Evolutionary conservation across 2,888 invertebrate genomes (phyloP), one percentile per base, ranked within the genome.

Genomic region (Cyclophora punctaria): DNA sequence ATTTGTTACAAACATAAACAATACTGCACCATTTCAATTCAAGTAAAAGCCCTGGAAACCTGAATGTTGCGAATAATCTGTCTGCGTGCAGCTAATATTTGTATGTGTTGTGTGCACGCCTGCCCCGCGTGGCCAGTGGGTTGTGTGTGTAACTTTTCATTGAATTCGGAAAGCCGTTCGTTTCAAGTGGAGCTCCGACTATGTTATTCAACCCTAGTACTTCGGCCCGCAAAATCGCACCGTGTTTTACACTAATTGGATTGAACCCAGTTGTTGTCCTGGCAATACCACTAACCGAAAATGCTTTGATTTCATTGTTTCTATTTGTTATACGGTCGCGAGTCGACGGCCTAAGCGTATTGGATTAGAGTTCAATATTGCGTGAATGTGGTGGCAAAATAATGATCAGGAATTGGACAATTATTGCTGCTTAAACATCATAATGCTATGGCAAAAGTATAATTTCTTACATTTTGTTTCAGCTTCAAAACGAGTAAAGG

Each of bases 401-500:
- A 20, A 20, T 20, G 20, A 20, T 20, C 20, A 20, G 20, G 20
- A 20, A 20, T 20, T 20, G 20, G 20, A 20, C 20, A 20, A 20
- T 20, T 20, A 20, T 20, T 20, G 20, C 20, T 20, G 2, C 20
- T 20, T 20, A 20, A 20, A 20, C 20, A 20, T 20, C 20, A 2
- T 20, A 20, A 20, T 20, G 20, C 20, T 20, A 20, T 20, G 20
- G 20, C 20, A 20, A 20, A 20, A 20, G 20, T 20, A 20, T 20
- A 20, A 20, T 20, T 20, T 20, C 20, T 20, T 20, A 20, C 3
- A 62, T 64, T 63, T 57, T 58, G 73, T 50, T 73, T 5, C 90
- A 98, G 99, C 89, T 99, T 99, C 90, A 98, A 98, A 87, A 99
- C 99, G 57, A 96, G 97, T 80, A 99, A 99, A 92, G 99, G 99